Conservation (phyloP, 37 sponge, comb jelly and placozoan species). For the Chondrosia reniformis region DNA sequence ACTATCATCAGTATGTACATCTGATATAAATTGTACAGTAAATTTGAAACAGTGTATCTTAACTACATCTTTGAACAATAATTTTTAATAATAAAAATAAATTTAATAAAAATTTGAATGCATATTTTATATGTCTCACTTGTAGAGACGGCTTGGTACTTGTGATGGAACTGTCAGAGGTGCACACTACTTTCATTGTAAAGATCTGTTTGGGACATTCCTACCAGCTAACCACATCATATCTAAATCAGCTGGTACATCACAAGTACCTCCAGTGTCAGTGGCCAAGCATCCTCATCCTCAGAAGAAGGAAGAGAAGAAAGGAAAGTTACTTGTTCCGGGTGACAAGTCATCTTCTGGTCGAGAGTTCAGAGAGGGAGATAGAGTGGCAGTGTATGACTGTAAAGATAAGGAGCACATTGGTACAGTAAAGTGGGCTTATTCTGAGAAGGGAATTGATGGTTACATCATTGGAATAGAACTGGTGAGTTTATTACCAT, state of each 20-base stretch:
- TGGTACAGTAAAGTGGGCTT: slow-evolving; percentile 2
- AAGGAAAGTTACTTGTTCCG: not conserved
- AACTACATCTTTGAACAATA: no score
- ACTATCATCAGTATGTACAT: not conserved
- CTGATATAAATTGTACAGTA: not conserved
- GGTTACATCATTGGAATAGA: not conserved
- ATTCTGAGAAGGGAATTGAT: not conserved
- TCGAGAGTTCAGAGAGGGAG: not conserved
- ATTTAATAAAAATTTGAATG: no score
- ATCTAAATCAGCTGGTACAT: not conserved
- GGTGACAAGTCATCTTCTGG: not conserved
- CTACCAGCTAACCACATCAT: not conserved
- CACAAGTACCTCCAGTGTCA: not conserved
- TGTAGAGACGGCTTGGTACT: not conserved
- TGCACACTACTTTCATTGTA: not conserved
- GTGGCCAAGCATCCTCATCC: no score
- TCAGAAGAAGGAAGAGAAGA: not conserved
- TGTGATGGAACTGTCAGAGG: not conserved
- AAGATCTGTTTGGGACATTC: not conserved
- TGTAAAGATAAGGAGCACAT: not conserved
- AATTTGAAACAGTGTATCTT: not conserved
- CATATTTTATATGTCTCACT: not conserved
- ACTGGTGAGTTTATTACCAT: no score
- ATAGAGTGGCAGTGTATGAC: not conserved
- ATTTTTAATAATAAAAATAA: not conserved